A percentile compares a stretch with the other conserved stretches of the same genome.
Evolutionary conservation across 2,888 invertebrate species (phyloP).

Genomic region (Pteria penguin): DNA sequence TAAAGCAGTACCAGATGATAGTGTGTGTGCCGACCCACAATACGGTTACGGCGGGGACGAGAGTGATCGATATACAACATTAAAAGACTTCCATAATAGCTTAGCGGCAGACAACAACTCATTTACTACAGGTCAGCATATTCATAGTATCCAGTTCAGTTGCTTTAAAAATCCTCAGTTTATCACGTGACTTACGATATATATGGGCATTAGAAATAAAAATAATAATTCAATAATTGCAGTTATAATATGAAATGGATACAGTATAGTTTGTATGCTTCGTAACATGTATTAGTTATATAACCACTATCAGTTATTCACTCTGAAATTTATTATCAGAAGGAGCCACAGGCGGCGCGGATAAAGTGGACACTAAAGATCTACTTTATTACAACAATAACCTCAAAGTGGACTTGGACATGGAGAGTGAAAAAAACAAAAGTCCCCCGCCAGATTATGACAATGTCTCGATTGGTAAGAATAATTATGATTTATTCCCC

Average conservation of each 20-base stretch:
- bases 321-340: too few species aligned
- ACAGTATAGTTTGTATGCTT: too few species aligned
- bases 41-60: neutral
- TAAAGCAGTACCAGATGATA: neutral
- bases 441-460: constrained; percentile 28
- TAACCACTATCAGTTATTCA: too few species aligned
- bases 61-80: constrained; percentile 19
- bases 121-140: too few species aligned
- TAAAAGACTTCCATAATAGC: constrained; percentile 19
- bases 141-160: too few species aligned
- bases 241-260: too few species aligned
- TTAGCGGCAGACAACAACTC: too few species aligned
- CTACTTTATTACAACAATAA: constrained; percentile 21
- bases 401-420: constrained; percentile 24
- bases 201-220: too few species aligned
- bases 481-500: too few species aligned
- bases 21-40: neutral
- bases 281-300: too few species aligned
- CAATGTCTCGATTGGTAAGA: constrained; percentile 40
- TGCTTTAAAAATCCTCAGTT: too few species aligned
- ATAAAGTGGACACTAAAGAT: constrained; percentile 11
- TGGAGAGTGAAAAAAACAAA: neutral
- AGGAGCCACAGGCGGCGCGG: constrained; percentile 16
- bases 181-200: neutral
- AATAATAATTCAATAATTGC: too few species aligned